Conservation (phyloP, 1,140 invertebrate species). For the Dendrolimus kikuchii region DNA sequence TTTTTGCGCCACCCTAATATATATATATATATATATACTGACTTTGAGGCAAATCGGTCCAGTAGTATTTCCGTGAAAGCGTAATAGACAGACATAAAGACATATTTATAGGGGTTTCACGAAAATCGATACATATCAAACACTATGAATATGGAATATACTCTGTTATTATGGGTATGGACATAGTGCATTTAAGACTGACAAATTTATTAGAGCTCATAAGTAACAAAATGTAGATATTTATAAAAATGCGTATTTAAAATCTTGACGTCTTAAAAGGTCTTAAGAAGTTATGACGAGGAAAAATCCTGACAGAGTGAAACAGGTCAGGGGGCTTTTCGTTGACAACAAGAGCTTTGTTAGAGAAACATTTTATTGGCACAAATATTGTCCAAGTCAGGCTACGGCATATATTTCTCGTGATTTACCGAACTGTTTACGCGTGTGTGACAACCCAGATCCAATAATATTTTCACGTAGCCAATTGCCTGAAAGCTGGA, state of each 20-base stretch:
- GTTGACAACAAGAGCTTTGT: slow-evolving; percentile 64
- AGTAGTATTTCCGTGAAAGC: too few species aligned
- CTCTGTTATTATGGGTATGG: too few species aligned
- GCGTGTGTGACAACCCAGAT: slow-evolving; percentile 38
- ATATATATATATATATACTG: too few species aligned
- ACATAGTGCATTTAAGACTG: too few species aligned
- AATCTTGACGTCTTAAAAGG: slow-evolving; percentile 15
- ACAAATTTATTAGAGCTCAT: too few species aligned
- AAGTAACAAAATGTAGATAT: not conserved
- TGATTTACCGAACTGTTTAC: slow-evolving; percentile 67
- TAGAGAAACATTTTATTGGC: slow-evolving; percentile 59
- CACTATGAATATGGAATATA: too few species aligned
- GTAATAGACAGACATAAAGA: too few species aligned
- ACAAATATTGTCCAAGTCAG: slow-evolving; percentile 62
- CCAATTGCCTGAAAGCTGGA: slow-evolving; percentile 30
- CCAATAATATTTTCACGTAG: slow-evolving; percentile 45
- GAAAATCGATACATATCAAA: too few species aligned
- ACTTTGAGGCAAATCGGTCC: too few species aligned
- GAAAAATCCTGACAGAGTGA: slow-evolving; percentile 41
- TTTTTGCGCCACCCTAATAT: too few species aligned
- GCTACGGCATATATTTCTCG: slow-evolving; percentile 43
- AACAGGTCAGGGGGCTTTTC: slow-evolving; percentile 52
- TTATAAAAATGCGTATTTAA: not conserved
- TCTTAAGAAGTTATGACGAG: slow-evolving; percentile 29
- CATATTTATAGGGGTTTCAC: too few species aligned